Evolutionary conservation across 1,140 invertebrate genomes (phyloP), one percentile per base, ranked within the genome.

Genomic region (Neoseiulus cucumeris): DNA sequence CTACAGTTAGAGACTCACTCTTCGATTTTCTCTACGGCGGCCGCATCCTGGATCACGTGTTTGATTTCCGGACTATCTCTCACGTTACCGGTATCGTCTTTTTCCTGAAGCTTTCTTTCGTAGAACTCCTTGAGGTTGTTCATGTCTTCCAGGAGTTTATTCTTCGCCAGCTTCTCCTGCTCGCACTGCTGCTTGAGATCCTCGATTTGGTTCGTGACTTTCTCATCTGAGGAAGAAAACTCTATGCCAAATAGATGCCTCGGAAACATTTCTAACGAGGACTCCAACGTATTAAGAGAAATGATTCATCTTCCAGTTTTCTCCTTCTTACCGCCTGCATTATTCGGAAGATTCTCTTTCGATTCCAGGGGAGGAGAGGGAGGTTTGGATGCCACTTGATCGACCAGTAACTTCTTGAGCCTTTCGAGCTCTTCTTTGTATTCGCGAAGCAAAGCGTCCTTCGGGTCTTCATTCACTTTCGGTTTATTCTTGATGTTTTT

Each of bases 401-500:
- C 71, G 65, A 83, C 79, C 0, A 92, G 76, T 65, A 91, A 75
- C 68, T 81, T 80, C 66, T 82, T 81, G 1, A 94, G 76, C 65
- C 84, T 79, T 64, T 87, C 80, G 30, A 91, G 85, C 75, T 91
- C 89, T 69, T 89, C 80, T 72, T 93, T 88, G 73, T 92, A 94
- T 72, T 93, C 83, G 28, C 87, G 75, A 0, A 94, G 76, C 69
- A 92, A 79, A 4, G 88, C 85, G 72, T 95, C 91, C 75, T 95
- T 95, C 0, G 91, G 91, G 75, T 95, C 86, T 76, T 95, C 90
- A 75, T 95, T 95, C 9, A 95, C 85, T 72, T 82, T 84, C 0
- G 91, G 91, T 71, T 90, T 89, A 74, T 95, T 95, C 71, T 87
- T 83, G 66, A 95, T 95, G 72, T 91, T 92, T 75, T 94, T 91